phyloP scores from a whole-genome alignment of 2,888 invertebrate species.

The Chloroclystis v-ata region DNA sequence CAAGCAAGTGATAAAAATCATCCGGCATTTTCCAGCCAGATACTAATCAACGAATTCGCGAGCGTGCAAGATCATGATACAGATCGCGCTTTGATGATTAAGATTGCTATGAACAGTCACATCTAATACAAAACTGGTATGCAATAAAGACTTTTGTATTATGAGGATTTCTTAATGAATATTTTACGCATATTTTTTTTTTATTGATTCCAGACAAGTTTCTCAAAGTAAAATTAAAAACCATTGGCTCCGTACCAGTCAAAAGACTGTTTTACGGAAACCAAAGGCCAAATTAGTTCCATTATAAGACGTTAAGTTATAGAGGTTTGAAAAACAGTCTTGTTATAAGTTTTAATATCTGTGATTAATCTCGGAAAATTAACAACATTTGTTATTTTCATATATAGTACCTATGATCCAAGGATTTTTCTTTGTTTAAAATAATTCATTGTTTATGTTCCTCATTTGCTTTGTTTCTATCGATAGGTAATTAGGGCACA shows the following conservation, averaged over 20 bases:
- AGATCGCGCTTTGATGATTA: slow-evolving; percentile 2
- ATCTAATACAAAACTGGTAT: neutral
- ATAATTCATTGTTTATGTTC: slow-evolving; percentile 20
- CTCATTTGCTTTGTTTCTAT: slow-evolving; percentile 32
- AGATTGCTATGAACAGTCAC: slow-evolving; percentile 5
- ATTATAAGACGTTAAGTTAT: no score
- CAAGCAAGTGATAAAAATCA: slow-evolving; percentile 3
- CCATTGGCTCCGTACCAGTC: no score
- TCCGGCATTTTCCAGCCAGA: neutral
- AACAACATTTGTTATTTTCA: slow-evolving; percentile 8
- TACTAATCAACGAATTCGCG: slow-evolving; percentile 9
- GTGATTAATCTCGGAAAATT: no score
- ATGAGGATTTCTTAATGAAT: no score
- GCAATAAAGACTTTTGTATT: no score
- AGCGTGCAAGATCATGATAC: slow-evolving; percentile 3
- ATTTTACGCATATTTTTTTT: no score
- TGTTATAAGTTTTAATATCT: no score
- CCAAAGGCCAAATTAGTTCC: no score
- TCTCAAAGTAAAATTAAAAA: no score
- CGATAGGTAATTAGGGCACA: slow-evolving; percentile 32
- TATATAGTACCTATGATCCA: slow-evolving; percentile 41
- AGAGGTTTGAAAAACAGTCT: no score
- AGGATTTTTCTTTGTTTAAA: slow-evolving; percentile 35
- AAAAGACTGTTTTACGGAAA: no score
- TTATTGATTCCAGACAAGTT: no score